These are phyloP conservation scores for Listronotus oregonensis DNA, from an alignment of 1,140 invertebrate genomes.

Conservation along the genomic window DNA sequence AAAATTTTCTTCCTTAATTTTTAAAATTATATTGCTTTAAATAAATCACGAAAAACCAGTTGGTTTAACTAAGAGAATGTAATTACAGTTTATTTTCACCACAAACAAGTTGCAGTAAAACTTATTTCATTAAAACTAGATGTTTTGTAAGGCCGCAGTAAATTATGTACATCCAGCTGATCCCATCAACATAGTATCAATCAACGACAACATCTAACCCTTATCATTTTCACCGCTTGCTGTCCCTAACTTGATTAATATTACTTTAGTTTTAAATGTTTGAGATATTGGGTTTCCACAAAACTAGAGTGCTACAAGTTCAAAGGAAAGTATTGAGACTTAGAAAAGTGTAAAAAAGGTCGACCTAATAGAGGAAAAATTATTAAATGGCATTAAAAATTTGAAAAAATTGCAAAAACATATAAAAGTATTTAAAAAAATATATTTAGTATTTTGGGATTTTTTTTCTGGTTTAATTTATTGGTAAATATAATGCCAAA, in stretches of 20 bases:
- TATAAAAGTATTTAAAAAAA: no score
- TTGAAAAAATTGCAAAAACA: no score
- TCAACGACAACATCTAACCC: conserved; percentile 28
- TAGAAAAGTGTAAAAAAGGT: no score
- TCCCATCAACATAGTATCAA: conserved; percentile 27
- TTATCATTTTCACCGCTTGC: conserved; percentile 20
- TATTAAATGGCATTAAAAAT: no score
- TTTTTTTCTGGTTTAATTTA: no score
- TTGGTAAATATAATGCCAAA: no score
- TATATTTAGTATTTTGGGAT: no score
- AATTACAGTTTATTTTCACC: conserved; percentile 22
- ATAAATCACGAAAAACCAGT: no score
- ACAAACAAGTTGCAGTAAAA: conserved; percentile 17
- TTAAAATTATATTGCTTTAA: no score
- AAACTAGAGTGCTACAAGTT: neutral
- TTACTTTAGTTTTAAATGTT: conserved; percentile 10
- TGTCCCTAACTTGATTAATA: conserved; percentile 17
- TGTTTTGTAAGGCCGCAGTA: conserved; percentile 15
- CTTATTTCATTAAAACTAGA: conserved; percentile 37
- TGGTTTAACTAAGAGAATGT: conserved; percentile 15
- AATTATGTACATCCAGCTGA: conserved; percentile 20
- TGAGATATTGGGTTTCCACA: neutral
- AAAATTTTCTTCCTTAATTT: no score
- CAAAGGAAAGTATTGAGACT: no score
- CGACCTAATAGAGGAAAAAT: no score